Percentiles rank a stretch among this genome's conserved stretches.
Evolutionary conservation across 37 sponge, comb jelly and placozoan genomes (phyloP).

Genomic region (Cliona cf. orientalis): DNA sequence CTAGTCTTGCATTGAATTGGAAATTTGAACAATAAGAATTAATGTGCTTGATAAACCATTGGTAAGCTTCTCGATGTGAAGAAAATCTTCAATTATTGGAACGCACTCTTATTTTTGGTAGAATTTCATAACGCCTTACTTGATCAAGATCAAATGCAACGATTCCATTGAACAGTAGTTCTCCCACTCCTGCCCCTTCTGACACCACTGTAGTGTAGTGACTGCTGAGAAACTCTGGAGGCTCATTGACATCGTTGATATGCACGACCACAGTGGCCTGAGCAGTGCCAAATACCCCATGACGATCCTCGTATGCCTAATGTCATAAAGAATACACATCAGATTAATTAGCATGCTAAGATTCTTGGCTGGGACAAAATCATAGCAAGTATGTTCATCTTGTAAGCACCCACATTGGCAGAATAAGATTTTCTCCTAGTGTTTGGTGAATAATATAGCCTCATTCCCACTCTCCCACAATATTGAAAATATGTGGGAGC

Average conservation of each 20-base stretch:
- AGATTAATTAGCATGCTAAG: too few relatives aligned
- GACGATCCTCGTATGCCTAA: neutral
- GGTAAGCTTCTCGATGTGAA: neutral
- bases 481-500: too few relatives aligned
- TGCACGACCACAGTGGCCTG: slow-evolving; percentile 34
- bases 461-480: too few relatives aligned
- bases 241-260: slow-evolving; percentile 52
- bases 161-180: slow-evolving; percentile 4
- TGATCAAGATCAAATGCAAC: slow-evolving; percentile 23
- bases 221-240: slow-evolving; percentile 45
- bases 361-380: too few relatives aligned
- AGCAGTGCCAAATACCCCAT: neutral
- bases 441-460: too few relatives aligned
- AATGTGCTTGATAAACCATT: too few relatives aligned
- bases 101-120: neutral
- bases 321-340: too few relatives aligned
- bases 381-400: too few relatives aligned
- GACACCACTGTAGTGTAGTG: slow-evolving; percentile 31
- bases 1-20: neutral
- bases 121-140: too few relatives aligned
- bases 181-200: slow-evolving; percentile 12
- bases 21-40: neutral
- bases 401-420: too few relatives aligned
- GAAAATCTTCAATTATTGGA: neutral
- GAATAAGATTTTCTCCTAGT: too few relatives aligned